Conservation (phyloP, 2,113 vertebrate species). For the Strigops habroptila region DNA sequence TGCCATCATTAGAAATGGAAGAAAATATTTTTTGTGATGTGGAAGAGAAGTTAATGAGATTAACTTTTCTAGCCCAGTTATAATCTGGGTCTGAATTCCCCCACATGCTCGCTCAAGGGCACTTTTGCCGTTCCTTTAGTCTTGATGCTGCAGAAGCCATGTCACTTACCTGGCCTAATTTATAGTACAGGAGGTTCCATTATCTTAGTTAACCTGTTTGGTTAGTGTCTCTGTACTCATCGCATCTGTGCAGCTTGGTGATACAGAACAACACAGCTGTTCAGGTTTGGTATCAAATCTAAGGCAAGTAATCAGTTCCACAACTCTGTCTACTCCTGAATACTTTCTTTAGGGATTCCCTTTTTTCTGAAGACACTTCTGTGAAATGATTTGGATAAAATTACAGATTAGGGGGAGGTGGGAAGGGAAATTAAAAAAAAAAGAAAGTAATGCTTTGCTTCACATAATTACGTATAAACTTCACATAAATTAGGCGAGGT, state of each 20-base stretch:
- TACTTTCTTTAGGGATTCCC: neutral
- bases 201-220: neutral
- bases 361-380: neutral
- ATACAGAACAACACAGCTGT: neutral
- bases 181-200: neutral
- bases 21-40: neutral
- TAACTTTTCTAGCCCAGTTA: neutral
- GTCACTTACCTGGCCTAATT: neutral
- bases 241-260: neutral
- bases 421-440: neutral
- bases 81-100: neutral
- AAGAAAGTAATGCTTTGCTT: neutral
- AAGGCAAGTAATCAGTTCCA: neutral
- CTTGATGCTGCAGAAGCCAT: neutral
- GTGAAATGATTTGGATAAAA: neutral
- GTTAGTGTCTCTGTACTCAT: neutral
- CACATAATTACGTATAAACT: neutral
- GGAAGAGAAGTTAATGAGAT: neutral
- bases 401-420: neutral
- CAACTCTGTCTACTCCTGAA: neutral
- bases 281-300: neutral
- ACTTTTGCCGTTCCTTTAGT: neutral
- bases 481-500: neutral
- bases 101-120: accelerated
- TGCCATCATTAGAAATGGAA: neutral